A percentile compares a stretch with the other conserved stretches of the same genome.
Evolutionary conservation across 2,888 invertebrate species (phyloP).

Genomic region (Exocentrus adspersus): DNA sequence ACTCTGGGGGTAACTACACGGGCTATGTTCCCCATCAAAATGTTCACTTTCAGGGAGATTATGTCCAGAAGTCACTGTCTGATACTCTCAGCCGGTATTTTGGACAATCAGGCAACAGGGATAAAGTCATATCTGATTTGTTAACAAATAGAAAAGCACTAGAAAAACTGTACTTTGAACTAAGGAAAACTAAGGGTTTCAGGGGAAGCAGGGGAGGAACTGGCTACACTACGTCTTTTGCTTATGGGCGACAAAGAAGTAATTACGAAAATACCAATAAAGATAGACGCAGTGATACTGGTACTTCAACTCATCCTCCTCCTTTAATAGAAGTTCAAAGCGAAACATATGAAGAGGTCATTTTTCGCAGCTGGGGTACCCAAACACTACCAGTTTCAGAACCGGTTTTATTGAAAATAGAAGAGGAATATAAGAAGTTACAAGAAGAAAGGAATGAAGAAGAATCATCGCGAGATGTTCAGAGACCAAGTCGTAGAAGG

Average conservation of each 20-base stretch:
- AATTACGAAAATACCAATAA: constrained; percentile 35
- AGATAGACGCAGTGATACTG: background rate
- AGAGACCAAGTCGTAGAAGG: constrained; percentile 66
- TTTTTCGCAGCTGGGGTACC: constrained; percentile 63
- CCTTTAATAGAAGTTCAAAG: constrained; percentile 75
- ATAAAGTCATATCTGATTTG: constrained; percentile 77
- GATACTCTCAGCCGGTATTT: constrained; percentile 77
- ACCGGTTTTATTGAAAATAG: constrained; percentile 65
- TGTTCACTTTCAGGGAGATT: constrained; percentile 64
- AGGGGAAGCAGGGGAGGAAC: constrained; percentile 59
- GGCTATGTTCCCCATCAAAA: constrained; percentile 35
- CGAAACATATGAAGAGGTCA: constrained; percentile 68
- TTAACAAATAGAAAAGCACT: constrained; percentile 78
- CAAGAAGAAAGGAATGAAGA: constrained; percentile 60
- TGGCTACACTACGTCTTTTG: constrained; percentile 45
- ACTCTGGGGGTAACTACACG: constrained; percentile 27
- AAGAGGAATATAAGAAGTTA: constrained; percentile 63
- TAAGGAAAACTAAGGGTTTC: constrained; percentile 73
- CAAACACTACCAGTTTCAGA: constrained; percentile 74
- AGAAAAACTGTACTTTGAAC: constrained; percentile 78
- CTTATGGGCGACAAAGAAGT: constrained; percentile 40
- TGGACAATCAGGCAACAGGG: constrained; percentile 72
- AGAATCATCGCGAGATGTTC: constrained; percentile 53
- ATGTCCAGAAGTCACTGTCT: constrained; percentile 69
- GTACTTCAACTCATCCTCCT: constrained; percentile 63